Evolutionary conservation across 1,140 invertebrate genomes (phyloP), one percentile per base, ranked within the genome.

Genomic region (Cheumatopsyche charites): DNA sequence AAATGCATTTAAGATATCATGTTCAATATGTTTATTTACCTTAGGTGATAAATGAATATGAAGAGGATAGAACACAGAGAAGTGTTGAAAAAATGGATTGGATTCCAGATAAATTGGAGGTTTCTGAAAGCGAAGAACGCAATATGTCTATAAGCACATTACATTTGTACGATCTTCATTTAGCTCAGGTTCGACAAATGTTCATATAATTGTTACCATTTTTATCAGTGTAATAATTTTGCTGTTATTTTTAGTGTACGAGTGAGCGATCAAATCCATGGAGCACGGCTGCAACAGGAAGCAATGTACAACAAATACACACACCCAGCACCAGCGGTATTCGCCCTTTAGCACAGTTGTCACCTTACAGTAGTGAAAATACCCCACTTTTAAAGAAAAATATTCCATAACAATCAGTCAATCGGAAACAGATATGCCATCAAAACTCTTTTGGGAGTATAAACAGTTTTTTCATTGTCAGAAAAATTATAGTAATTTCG

Each of bases 71-170:
- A 61, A 7, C 19, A 62, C 2, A 55, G 23, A 13, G 2, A 12
- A n/a, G 15, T 11, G 23, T 42, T 62, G 12, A 23, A 29, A 62
- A 62, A 25, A 9, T 1, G 1, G 52, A 42, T 41, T 19, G 23
- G 5, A 21, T 42, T 9, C 41, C 43, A 1, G 23, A 70, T 45
- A 61, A 42, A 29, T 9, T 70, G 21, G 36, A 62, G 11, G 25
- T 25, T 42, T 21, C 17, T 4, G 21, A 26, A n/a, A n/a, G 23
- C 11, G 79, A 81, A 62, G 73, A 71, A 0, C 70, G 78, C 0
- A 81, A 82, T 67, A 82, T 84, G 80, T 82, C 82, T 5, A 80
- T 82, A 75, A 82, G 81, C 76, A 80, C 82, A n/a, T 78, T 83
- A 15, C 82, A 84, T 72, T 71, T 84, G 7, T 83, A 84, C 69